Conservation (phyloP, 2,113 vertebrate species). For the Urocolius indicus region DNA sequence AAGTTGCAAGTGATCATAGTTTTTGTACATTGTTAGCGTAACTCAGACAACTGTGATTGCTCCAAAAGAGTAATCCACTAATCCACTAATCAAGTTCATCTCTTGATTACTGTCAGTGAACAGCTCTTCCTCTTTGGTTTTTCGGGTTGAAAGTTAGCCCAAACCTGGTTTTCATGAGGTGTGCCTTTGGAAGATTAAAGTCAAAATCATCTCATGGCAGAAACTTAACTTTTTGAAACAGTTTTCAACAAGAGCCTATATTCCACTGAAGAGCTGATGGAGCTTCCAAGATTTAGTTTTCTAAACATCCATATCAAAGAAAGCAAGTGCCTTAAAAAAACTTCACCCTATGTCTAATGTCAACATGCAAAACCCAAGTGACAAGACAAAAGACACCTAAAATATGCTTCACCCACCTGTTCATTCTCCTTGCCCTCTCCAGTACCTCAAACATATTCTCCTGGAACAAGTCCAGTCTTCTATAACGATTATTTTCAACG, state of each 20-base stretch:
- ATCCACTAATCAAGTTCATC: no score
- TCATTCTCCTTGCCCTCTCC: conserved; percentile 93
- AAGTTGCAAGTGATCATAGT: neutral
- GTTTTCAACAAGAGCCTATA: neutral
- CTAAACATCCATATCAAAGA: neutral
- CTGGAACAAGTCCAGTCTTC: conserved; percentile 95
- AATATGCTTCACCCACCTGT: conserved; percentile 82
- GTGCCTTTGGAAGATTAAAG: neutral
- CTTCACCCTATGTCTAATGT: neutral
- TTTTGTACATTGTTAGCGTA: neutral
- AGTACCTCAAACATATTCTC: conserved; percentile 99
- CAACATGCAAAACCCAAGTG: neutral
- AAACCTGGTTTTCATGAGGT: neutral
- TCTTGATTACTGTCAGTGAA: no score
- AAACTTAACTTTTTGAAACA: neutral
- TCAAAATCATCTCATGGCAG: neutral
- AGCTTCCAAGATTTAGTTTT: neutral
- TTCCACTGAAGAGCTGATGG: neutral
- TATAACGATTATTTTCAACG: conserved; percentile 92
- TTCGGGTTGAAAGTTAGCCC: neutral
- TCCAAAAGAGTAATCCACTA: neutral
- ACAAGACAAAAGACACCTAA: neutral
- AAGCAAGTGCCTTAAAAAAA: neutral
- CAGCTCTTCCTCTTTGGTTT: neutral
- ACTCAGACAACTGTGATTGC: neutral